phyloP scores from a whole-genome alignment of 2,113 vertebrate species.

The Lutjanus erythropterus region DNA sequence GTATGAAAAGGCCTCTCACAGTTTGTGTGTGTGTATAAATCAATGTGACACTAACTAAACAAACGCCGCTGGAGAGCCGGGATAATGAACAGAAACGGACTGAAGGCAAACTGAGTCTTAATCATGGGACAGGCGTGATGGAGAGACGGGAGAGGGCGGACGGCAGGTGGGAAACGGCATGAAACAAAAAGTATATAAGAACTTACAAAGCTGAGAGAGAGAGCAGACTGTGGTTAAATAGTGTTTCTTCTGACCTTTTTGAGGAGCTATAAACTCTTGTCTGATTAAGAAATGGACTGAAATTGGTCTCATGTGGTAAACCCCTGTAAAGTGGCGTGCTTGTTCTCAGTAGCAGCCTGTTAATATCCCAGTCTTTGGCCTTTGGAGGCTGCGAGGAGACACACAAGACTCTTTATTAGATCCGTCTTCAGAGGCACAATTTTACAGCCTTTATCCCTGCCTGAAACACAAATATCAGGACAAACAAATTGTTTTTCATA shows the following conservation, averaged over 20 bases:
- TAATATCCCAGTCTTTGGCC: constrained; percentile 7
- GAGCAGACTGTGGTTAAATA: neutral
- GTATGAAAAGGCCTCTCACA: constrained; percentile 59
- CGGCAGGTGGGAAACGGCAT: constrained; percentile 29
- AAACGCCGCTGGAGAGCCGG: constrained; percentile 46
- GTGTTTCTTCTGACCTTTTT: neutral
- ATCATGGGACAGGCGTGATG: constrained; percentile 53
- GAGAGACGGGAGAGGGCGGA: constrained; percentile 12
- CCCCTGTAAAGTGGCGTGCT: neutral
- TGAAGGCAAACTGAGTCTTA: constrained; percentile 58
- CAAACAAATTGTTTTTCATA: neutral
- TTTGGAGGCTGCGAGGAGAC: constrained; percentile 1
- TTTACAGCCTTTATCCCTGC: neutral
- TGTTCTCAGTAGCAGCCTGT: neutral
- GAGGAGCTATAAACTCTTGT: neutral
- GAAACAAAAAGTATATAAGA: constrained; percentile 1
- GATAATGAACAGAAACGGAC: constrained; percentile 70
- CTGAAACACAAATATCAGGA: constrained; percentile 36
- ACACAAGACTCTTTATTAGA: neutral
- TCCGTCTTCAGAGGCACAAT: neutral
- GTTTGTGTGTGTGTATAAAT: constrained; percentile 62
- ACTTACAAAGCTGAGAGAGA: constrained; percentile 8
- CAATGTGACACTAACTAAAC: constrained; percentile 73
- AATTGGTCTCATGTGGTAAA: constrained; percentile 5
- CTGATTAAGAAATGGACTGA: neutral